phyloP scores from a whole-genome alignment of 2,797 vertebrate genomes.

The Dromococcyx pavoninus region DNA sequence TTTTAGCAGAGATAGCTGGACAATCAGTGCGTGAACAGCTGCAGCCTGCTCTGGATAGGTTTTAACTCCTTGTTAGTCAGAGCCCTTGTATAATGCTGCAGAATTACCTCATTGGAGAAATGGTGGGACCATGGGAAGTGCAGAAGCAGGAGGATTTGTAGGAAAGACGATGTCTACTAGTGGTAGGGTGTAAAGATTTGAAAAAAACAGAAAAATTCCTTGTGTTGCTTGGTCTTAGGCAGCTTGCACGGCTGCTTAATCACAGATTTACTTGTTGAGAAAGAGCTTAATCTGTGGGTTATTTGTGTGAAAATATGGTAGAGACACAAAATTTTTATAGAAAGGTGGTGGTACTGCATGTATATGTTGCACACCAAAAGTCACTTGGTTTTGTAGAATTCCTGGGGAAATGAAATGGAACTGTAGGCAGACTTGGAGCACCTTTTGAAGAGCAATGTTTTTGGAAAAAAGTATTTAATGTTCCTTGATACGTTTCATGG shows the following conservation, averaged over 20 bases:
- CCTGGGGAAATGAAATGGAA: not conserved
- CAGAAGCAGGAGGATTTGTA: not conserved
- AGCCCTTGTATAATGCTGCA: accelerated
- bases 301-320: not conserved
- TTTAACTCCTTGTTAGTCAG: conserved; percentile 8
- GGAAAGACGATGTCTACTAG: not conserved
- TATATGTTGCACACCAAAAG: not conserved
- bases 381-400: not conserved
- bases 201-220: not conserved
- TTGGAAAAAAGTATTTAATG: not conserved
- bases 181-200: not conserved
- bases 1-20: not conserved
- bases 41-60: not conserved
- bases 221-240: not conserved
- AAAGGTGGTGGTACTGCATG: not conserved
- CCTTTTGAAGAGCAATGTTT: not conserved
- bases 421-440: not conserved
- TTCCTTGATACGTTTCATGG: not conserved
- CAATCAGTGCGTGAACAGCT: not conserved
- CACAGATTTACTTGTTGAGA: not conserved
- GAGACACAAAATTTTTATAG: not conserved
- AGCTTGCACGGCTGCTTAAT: not conserved
- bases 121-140: not conserved
- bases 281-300: not conserved
- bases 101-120: not conserved